Evolutionary conservation across 2,888 invertebrate species (phyloP), one percentile per base, ranked within the genome.

Genomic region (Drosophila koepferae): DNA sequence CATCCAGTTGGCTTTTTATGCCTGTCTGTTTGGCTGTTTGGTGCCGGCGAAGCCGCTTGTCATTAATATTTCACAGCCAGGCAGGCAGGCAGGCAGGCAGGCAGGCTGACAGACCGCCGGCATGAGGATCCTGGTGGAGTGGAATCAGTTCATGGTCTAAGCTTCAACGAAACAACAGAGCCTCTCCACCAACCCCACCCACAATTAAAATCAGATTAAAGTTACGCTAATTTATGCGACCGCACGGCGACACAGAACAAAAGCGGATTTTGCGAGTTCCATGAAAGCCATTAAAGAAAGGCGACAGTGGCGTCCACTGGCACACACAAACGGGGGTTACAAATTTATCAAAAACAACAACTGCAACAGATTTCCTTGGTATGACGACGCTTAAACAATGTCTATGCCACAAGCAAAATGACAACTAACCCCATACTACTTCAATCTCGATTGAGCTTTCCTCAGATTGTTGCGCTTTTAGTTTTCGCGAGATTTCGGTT

Each of bases 201-300:
- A 81, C 80, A 84, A 90, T 87, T 91, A 86, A 90, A 90, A 91
- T 90, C 90, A 88, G 90, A 90, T 90, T 87, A 91, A 90, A 91
- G 81, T 89, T 72, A 74, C 77, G 87, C 91, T 91, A 91, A 91
- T 92, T 91, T 92, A 91, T 91, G 92, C 91, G 80, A 85, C 83
- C 90, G 81, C 91, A 91, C 90, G 86, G 76, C 78, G 90, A 76
- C 88, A 87, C 80, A 88, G 81, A 82, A 89, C 88, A 88, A 80
- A 89, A 83, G 78, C 75, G 74, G 66, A 80, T 67, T 73, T 76
- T 72, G 48, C 40, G 63, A 75, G 64, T 64, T 67, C 58, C 77
- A 64, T 53, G 46, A 75, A 67, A 63, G 69, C 74, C 63, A 65
- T 44, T 51, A 48, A 74, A 56, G 64, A 23, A 60, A 38, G 20